phyloP scores from a whole-genome alignment of 92 coral and sea anemone species.

The Phenganax stokvisi region DNA sequence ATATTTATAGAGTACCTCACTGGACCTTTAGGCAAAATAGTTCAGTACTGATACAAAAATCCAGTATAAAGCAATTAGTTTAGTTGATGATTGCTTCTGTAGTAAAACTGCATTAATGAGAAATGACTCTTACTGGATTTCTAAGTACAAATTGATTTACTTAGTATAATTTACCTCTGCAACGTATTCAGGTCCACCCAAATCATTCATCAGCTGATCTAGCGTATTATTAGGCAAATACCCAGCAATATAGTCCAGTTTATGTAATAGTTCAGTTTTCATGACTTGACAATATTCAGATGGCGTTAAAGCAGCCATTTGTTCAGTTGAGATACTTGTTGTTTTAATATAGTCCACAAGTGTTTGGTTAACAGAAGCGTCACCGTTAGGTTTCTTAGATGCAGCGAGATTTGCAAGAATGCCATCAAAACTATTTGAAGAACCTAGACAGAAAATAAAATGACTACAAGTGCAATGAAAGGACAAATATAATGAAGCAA shows the following conservation, averaged over 20 bases:
- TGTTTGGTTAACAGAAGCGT: background rate
- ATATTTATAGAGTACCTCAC: background rate
- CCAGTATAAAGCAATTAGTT: background rate
- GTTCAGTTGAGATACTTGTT: conserved; percentile 10
- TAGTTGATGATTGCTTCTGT: background rate
- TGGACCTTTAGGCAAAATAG: background rate
- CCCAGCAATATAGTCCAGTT: conserved; percentile 57
- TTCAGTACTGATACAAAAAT: background rate
- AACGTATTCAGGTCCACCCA: conserved; percentile 91
- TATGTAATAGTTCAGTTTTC: conserved; percentile 77
- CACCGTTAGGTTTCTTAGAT: background rate
- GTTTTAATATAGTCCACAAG: conserved; percentile 35
- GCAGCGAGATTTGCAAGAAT: conserved; percentile 28
- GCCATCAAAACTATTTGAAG: conserved; percentile 31
- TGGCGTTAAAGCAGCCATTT: conserved; percentile 44
- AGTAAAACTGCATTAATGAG: too few relatives aligned
- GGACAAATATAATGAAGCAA: background rate
- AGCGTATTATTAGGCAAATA: conserved; percentile 80
- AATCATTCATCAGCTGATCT: conserved; percentile 76
- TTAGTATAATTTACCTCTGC: background rate
- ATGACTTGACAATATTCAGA: conserved; percentile 72
- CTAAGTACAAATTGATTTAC: too few relatives aligned
- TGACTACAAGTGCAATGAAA: background rate
- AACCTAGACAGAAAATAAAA: conserved; percentile 1
- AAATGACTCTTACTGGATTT: too few relatives aligned